Conservation (phyloP, 1,140 invertebrate genomes). For the Drosophila nebulosa region DNA sequence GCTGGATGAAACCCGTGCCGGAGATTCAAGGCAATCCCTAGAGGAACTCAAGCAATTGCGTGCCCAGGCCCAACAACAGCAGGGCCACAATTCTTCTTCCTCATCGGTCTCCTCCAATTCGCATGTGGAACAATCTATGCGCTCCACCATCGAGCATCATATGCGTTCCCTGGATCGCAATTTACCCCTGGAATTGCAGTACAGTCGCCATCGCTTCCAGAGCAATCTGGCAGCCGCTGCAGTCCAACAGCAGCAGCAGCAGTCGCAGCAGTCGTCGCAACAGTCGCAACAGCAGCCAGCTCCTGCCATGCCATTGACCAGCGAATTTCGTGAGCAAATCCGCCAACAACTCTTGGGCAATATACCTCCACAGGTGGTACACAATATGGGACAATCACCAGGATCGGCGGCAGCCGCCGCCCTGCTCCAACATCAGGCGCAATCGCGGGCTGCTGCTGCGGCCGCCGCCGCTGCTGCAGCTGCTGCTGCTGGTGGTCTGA, state of each 20-base stretch:
- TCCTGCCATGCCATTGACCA: conserved; percentile 70
- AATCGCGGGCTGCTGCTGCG: conserved; percentile 71
- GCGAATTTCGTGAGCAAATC: conserved; percentile 77
- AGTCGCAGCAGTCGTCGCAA: conserved; percentile 9
- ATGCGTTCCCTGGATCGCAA: conserved; percentile 80
- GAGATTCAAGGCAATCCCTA: conserved; percentile 65
- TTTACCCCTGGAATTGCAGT: conserved; percentile 76
- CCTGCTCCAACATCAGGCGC: conserved; percentile 75
- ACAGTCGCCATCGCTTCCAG: conserved; percentile 77
- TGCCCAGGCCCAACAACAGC: conserved; percentile 62
- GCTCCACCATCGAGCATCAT: conserved; percentile 77
- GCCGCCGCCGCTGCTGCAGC: conserved; percentile 66
- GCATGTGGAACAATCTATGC: conserved; percentile 71
- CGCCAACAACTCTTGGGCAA: conserved; percentile 72
- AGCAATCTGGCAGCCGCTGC: conserved; percentile 41
- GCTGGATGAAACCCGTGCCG: conserved; percentile 62
- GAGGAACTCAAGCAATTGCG: conserved; percentile 75
- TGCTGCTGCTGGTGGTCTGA: conserved; percentile 47
- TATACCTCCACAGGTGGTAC: conserved; percentile 73
- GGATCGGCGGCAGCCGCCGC: conserved; percentile 75
- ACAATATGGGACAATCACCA: conserved; percentile 71
- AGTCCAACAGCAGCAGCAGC: conserved; percentile 9
- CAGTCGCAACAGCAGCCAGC: conserved; percentile 35
- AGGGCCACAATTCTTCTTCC: conserved; percentile 68
- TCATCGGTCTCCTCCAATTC: conserved; percentile 51